These are phyloP conservation scores for Neocrepidodera transversa DNA, from an alignment of 2,888 invertebrate species.

Conservation along the genomic window DNA sequence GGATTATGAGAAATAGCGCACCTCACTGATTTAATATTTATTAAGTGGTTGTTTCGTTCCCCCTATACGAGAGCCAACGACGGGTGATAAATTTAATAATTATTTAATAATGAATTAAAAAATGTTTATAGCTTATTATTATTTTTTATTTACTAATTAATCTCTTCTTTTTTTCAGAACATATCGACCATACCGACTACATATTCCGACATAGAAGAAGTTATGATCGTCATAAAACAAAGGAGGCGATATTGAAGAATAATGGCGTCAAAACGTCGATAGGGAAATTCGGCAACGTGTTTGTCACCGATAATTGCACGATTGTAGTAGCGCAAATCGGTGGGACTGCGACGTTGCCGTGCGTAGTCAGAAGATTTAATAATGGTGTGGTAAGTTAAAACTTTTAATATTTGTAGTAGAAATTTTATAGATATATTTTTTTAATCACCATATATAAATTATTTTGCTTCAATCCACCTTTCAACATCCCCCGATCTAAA, in stretches of 20 bases:
- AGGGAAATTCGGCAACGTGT: constrained; percentile 41
- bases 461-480: no score
- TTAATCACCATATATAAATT: no score
- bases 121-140: background rate
- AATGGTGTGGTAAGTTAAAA: constrained; percentile 63
- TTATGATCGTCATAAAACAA: constrained; percentile 37
- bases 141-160: no score
- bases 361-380: constrained; percentile 62
- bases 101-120: background rate
- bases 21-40: constrained; percentile 2
- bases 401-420: no score
- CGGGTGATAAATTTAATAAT: no score
- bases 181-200: constrained; percentile 1
- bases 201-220: constrained; percentile 33
- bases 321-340: constrained; percentile 63
- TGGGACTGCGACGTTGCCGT: constrained; percentile 63
- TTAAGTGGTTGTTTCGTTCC: background rate
- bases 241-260: constrained; percentile 26
- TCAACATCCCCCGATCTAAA: no score
- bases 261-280: constrained; percentile 21
- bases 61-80: background rate
- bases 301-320: constrained; percentile 63
- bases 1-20: constrained; percentile 3
- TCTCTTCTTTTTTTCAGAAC: constrained; percentile 26
- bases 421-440: no score